These are phyloP conservation scores for Zygaena filipendulae DNA, from an alignment of 2,888 invertebrate genomes.

Conservation along the genomic window DNA sequence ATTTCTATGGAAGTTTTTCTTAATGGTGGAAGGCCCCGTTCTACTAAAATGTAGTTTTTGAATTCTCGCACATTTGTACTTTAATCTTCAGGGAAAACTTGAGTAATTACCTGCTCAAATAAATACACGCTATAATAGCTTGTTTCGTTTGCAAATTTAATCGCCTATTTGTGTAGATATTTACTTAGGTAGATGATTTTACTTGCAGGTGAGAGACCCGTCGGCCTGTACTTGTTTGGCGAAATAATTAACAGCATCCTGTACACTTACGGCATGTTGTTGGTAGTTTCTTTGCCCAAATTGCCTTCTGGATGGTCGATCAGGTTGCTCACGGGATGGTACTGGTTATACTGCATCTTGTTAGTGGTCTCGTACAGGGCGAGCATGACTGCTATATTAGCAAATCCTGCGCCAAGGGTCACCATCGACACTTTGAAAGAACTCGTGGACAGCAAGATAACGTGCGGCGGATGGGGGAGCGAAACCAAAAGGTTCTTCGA, in stretches of 20 bases:
- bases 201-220: constrained; percentile 43
- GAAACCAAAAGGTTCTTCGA: constrained; percentile 77
- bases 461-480: constrained; percentile 77
- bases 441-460: constrained; percentile 72
- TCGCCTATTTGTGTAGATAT: too few species aligned
- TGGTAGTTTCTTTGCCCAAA: constrained; percentile 81
- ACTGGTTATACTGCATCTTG: constrained; percentile 86
- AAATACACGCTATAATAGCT: too few species aligned
- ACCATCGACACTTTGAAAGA: constrained; percentile 82
- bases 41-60: too few species aligned
- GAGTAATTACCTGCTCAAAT: too few species aligned
- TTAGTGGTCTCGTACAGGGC: constrained; percentile 84
- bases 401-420: constrained; percentile 80
- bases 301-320: constrained; percentile 84
- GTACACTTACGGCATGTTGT: constrained; percentile 84
- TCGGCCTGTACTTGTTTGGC: constrained; percentile 76
- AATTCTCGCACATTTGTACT: too few species aligned
- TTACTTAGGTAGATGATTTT: too few species aligned
- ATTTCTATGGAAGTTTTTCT: too few species aligned
- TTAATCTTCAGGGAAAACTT: too few species aligned
- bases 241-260: constrained; percentile 78
- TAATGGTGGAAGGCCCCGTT: too few species aligned
- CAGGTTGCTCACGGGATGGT: constrained; percentile 85
- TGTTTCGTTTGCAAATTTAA: too few species aligned
- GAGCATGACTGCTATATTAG: constrained; percentile 86